Base-by-base conservation (phyloP, 2,797 vertebrate genomes). In the Rhodeus uyekii region DNA sequence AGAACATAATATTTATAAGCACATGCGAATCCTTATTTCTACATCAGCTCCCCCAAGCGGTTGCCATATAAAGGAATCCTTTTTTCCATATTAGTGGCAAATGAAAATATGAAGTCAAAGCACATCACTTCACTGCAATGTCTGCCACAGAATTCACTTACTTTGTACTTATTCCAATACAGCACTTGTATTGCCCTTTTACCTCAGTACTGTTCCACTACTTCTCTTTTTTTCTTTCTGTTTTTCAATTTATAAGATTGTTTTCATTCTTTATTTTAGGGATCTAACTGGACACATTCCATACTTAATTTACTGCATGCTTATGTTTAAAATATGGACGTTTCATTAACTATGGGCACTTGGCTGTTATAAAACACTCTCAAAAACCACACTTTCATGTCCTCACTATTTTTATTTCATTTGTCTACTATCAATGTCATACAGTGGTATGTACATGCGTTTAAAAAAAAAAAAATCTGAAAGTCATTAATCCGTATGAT, bases 21-120 rank as follows among this genome's bases (percentile, higher is more conserved):
- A 32, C 60, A 71, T 64, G 77, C 19, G 0, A 46, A 55, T 73
- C 29, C 46, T 84, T 86, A 46, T 67, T 81, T 85, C 80, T 24
- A 81, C 78, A 80, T 67, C 65, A 84, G 78, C 82, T 82, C 85
- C 87, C 80, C 85, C 85, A 82, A 53, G 83, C 86, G 87, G 79
- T 27, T n/a, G 61, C 29, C 38, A 3, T 22, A n/a, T 22, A 71
- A 27, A 61, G 36, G 18, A 18, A 63, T 38, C n/a, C 1, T 36
- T 22, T 16, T 1, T 72, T 58, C 32, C 61, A 19, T 42, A 61
- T 22, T 2, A 0, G 36, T 75, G 36, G 5, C 36, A 38, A 73
- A 73, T 73, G 32, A 36, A 53, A 53, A 73, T 53, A 53, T 73
- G 48, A n/a, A 53, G 46, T 36, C 29, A 53, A 53, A 36, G 71